phyloP scores from a whole-genome alignment of 2,113 vertebrate species.

The Oceanites oceanicus region DNA sequence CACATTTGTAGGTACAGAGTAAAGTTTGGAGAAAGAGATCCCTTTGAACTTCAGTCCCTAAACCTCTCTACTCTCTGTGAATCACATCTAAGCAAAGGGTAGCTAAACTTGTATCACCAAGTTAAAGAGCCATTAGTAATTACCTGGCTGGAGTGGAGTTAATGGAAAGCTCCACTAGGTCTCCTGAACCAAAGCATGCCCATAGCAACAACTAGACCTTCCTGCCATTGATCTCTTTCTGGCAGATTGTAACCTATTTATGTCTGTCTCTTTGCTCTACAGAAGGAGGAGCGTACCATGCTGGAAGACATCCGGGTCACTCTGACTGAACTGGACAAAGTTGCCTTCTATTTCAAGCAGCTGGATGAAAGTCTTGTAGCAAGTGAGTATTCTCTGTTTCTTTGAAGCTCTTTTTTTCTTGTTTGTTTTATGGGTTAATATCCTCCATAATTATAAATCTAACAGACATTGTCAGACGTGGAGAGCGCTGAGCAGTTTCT shows the following conservation, averaged over 20 bases:
- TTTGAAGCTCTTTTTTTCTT: background rate
- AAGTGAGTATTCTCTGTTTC: slow-evolving; percentile 79
- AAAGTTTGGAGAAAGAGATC: background rate
- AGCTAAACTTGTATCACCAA: background rate
- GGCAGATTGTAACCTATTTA: background rate
- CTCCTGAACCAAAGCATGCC: background rate
- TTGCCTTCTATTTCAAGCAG: slow-evolving; percentile 91
- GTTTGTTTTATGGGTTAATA: background rate
- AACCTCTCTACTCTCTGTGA: background rate
- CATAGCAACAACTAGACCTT: background rate
- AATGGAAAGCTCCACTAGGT: background rate
- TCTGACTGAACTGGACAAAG: slow-evolving; percentile 92
- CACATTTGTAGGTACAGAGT: background rate
- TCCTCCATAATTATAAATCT: background rate
- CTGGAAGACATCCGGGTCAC: slow-evolving; percentile 93
- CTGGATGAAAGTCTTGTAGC: slow-evolving; percentile 91
- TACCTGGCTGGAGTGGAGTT: background rate
- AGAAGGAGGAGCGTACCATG: slow-evolving; percentile 94
- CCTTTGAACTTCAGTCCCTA: background rate
- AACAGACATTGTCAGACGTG: background rate
- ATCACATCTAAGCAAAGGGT: background rate
- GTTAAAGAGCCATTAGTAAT: background rate
- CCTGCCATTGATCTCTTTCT: background rate
- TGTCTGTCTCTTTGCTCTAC: background rate
- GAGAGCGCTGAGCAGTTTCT: background rate